Conservation (phyloP, 2,888 invertebrate genomes). For the Agrochola macilenta region DNA sequence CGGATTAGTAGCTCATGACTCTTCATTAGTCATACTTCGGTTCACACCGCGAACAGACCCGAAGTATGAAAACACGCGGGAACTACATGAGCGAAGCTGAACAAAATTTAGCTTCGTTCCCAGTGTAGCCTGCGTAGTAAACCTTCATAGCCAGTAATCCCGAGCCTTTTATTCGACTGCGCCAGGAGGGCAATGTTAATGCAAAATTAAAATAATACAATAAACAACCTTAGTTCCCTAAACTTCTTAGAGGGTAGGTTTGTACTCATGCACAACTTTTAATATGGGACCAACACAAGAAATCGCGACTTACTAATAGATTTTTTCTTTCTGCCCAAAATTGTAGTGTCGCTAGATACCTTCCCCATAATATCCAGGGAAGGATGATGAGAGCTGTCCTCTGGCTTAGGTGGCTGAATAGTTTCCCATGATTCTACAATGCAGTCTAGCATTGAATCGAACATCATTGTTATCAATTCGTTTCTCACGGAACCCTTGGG, state of each 20-base stretch:
- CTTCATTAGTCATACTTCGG: too few species aligned
- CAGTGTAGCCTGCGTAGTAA: too few species aligned
- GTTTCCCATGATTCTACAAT: slow-evolving; percentile 84
- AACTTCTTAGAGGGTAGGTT: neutral
- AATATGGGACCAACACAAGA: neutral
- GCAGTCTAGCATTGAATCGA: slow-evolving; percentile 83
- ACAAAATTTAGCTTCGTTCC: too few species aligned
- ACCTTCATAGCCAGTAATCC: neutral
- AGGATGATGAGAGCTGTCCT: slow-evolving; percentile 60
- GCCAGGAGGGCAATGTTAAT: neutral
- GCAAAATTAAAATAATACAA: neutral
- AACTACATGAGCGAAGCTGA: too few species aligned
- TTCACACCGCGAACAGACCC: too few species aligned
- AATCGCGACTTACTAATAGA: slow-evolving; percentile 27
- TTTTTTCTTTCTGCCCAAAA: slow-evolving; percentile 77
- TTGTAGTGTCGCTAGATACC: slow-evolving; percentile 75
- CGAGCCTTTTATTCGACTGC: neutral
- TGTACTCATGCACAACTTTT: neutral
- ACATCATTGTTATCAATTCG: slow-evolving; percentile 82
- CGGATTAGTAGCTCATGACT: too few species aligned
- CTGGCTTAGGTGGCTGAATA: slow-evolving; percentile 71
- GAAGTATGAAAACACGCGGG: too few species aligned
- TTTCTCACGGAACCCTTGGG: slow-evolving; percentile 78
- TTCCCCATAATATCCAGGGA: slow-evolving; percentile 69
- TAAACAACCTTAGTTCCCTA: neutral